These are phyloP conservation scores for Idaea biselata DNA, from an alignment of 2,888 invertebrate genomes.

Conservation along the genomic window DNA sequence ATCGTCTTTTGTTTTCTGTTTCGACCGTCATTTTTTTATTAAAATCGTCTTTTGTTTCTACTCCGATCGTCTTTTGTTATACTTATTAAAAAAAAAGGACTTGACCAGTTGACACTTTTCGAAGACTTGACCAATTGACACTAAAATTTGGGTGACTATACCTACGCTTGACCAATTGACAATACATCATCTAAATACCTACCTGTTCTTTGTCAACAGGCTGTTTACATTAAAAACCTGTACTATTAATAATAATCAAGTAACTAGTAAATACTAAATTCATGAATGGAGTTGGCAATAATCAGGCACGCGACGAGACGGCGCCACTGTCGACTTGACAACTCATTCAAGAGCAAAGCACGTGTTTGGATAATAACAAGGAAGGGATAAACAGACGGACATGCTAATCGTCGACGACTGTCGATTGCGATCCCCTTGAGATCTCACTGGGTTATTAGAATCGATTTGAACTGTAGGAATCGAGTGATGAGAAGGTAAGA, in stretches of 20 bases:
- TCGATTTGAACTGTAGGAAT: background rate
- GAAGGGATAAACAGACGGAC: background rate
- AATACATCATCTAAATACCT: background rate
- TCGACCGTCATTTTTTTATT: too few relatives aligned
- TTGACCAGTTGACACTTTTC: too few relatives aligned
- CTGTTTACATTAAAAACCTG: slow-evolving; percentile 1
- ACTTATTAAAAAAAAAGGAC: too few relatives aligned
- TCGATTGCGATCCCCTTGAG: background rate
- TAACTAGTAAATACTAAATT: too few relatives aligned
- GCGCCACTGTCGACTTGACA: background rate
- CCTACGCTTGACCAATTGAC: too few relatives aligned
- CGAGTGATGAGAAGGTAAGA: background rate
- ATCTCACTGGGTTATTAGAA: background rate
- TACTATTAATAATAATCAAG: background rate
- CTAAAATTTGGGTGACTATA: too few relatives aligned
- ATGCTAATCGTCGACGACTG: background rate
- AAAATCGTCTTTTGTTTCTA: too few relatives aligned
- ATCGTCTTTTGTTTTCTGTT: too few relatives aligned
- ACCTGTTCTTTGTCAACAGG: background rate
- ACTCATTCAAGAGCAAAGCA: background rate
- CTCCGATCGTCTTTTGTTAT: too few relatives aligned
- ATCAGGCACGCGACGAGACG: background rate
- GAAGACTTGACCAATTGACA: too few relatives aligned
- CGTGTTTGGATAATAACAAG: background rate
- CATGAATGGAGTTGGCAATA: background rate